A percentile compares a stretch with the other conserved stretches of the same genome.
Conservation (phyloP, 2,797 vertebrate species). For the Melanogrammus aeglefinus region DNA sequence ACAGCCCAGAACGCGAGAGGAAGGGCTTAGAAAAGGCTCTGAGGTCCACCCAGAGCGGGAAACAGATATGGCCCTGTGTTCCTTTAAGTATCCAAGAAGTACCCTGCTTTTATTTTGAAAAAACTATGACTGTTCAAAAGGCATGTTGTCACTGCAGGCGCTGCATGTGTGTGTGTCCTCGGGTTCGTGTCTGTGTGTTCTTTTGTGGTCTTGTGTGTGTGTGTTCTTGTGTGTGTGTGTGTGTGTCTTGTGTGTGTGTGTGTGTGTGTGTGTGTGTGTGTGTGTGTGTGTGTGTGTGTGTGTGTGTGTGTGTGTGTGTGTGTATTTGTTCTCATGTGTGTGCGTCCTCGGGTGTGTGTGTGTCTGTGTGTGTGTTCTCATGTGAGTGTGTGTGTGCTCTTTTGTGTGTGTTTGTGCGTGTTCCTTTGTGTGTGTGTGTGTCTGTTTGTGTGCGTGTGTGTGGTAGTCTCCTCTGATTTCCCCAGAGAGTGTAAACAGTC, state of each 20-base stretch:
- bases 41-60: conserved; percentile 27
- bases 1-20: not conserved
- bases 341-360: conserved; percentile 9
- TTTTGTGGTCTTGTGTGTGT: no score
- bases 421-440: not conserved
- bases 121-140: conserved; percentile 67
- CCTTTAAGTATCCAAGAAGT: conserved; percentile 75
- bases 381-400: not conserved
- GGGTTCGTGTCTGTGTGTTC: conserved; percentile 26
- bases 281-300: conserved; percentile 25
- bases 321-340: not conserved
- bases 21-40: not conserved
- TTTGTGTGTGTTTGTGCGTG: conserved; percentile 23
- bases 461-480: not conserved
- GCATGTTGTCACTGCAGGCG: conserved; percentile 59
- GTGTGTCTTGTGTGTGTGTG: not conserved
- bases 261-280: conserved; percentile 25
- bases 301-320: conserved; percentile 23
- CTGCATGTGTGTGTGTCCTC: conserved; percentile 24
- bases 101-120: conserved; percentile 76
- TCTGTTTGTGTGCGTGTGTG: not conserved
- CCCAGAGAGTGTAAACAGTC: not conserved
- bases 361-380: conserved; percentile 21
- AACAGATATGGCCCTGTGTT: conserved; percentile 79
- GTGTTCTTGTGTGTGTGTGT: not conserved